Evolutionary conservation across 2,113 vertebrate genomes (phyloP).

Genomic region (Cromileptes altivelis): DNA sequence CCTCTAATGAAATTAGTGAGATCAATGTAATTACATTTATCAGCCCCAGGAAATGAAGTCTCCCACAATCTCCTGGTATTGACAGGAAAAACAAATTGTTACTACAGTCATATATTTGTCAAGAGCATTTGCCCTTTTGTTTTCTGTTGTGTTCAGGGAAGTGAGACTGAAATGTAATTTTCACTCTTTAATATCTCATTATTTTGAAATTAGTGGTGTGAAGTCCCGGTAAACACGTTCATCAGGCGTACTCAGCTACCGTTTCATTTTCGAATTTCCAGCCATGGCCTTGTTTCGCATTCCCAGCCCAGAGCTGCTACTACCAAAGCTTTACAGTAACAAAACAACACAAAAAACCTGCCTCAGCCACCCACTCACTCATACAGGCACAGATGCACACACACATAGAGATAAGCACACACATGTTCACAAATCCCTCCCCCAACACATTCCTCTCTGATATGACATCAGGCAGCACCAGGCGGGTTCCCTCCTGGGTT

Average conservation of each 20-base stretch:
- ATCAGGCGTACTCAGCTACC: slow-evolving; percentile 37
- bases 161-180: slow-evolving; percentile 77
- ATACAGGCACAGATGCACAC: slow-evolving; percentile 30
- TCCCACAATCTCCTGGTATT: slow-evolving; percentile 66
- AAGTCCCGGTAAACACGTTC: slow-evolving; percentile 71
- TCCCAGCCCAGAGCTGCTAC: slow-evolving; percentile 42
- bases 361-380: slow-evolving; percentile 64
- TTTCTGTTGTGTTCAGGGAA: slow-evolving; percentile 59
- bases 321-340: slow-evolving; percentile 53
- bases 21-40: slow-evolving; percentile 78
- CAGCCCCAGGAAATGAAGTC: slow-evolving; percentile 69
- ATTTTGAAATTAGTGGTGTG: slow-evolving; percentile 74
- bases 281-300: slow-evolving; percentile 19
- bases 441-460: slow-evolving; percentile 63
- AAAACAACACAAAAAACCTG: slow-evolving; percentile 45
- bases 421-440: slow-evolving; percentile 50
- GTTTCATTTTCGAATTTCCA: slow-evolving; percentile 51
- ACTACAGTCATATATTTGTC: slow-evolving; percentile 70
- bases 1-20: slow-evolving; percentile 71
- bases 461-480: slow-evolving; percentile 74
- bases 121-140: slow-evolving; percentile 57
- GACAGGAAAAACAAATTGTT: slow-evolving; percentile 68
- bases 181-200: slow-evolving; percentile 74
- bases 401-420: slow-evolving; percentile 32
- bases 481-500: slow-evolving; percentile 69